These are phyloP conservation scores for Mormyrops boulengeri DNA, from an alignment of 2,797 vertebrate species.

Conservation along the genomic window DNA sequence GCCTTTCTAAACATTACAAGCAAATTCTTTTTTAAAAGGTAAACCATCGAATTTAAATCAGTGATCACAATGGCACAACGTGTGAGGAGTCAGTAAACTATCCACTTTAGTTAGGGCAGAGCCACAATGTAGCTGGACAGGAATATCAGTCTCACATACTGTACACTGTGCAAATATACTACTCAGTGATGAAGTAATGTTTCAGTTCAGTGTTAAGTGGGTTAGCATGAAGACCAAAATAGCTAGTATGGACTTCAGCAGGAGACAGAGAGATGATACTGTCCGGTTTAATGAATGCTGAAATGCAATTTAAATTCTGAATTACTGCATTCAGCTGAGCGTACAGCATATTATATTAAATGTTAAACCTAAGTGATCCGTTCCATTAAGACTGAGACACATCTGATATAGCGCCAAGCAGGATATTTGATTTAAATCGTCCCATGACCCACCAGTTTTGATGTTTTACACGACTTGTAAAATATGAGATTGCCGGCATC, in stretches of 20 bases:
- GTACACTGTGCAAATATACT: background rate
- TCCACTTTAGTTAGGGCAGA: slow-evolving; percentile 50
- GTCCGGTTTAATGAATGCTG: background rate
- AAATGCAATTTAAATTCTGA: background rate
- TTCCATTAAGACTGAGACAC: background rate
- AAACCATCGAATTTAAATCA: background rate
- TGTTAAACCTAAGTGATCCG: background rate
- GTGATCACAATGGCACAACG: background rate
- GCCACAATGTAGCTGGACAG: background rate
- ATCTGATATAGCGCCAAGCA: background rate
- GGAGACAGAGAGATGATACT: background rate
- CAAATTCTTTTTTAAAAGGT: background rate
- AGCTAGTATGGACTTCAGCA: background rate
- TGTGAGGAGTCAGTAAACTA: slow-evolving; percentile 59
- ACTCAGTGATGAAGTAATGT: background rate
- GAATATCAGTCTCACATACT: background rate
- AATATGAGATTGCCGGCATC: background rate
- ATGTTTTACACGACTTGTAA: background rate
- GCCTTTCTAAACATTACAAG: background rate
- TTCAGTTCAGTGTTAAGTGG: background rate
- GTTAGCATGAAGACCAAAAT: background rate
- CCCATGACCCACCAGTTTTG: background rate
- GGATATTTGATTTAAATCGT: background rate
- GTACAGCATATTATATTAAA: background rate
- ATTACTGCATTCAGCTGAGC: background rate